These are phyloP conservation scores for Bufo gargarizans DNA, from an alignment of 2,113 vertebrate species.

Conservation along the genomic window DNA sequence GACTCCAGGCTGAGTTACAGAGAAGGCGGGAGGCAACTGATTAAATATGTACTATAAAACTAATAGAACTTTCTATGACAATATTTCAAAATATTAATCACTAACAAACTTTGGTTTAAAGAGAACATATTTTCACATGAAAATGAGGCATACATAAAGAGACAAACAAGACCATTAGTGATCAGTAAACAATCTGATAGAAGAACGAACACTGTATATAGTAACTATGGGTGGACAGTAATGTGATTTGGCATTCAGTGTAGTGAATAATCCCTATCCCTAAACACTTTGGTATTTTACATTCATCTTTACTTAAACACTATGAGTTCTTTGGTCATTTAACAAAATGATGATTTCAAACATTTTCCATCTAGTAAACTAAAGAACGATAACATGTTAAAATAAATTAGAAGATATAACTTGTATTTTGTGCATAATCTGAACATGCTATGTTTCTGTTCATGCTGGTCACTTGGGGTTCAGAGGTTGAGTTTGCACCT, in stretches of 20 bases:
- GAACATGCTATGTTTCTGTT: neutral
- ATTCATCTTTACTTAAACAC: slow-evolving; percentile 36
- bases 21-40: slow-evolving; percentile 33
- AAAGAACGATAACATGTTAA: neutral
- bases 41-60: slow-evolving; percentile 55
- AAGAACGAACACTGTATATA: slow-evolving; percentile 7
- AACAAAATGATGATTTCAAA: slow-evolving; percentile 21
- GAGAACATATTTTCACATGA: slow-evolving; percentile 51
- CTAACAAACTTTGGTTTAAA: slow-evolving; percentile 59
- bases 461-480: neutral
- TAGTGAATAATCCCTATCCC: slow-evolving; percentile 26
- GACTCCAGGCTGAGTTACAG: slow-evolving; percentile 36
- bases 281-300: slow-evolving; percentile 57
- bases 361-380: slow-evolving; percentile 23
- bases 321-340: slow-evolving; percentile 57
- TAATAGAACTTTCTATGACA: slow-evolving; percentile 55
- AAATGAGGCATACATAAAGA: slow-evolving; percentile 38
- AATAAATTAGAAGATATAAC: slow-evolving; percentile 24
- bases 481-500: neutral
- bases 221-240: slow-evolving; percentile 28
- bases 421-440: slow-evolving; percentile 19
- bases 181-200: slow-evolving; percentile 48
- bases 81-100: slow-evolving; percentile 52
- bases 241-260: slow-evolving; percentile 44
- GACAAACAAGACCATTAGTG: slow-evolving; percentile 48